These are phyloP conservation scores for Carollia perspicillata DNA, from an alignment of 2,113 vertebrate species.

Conservation along the genomic window DNA sequence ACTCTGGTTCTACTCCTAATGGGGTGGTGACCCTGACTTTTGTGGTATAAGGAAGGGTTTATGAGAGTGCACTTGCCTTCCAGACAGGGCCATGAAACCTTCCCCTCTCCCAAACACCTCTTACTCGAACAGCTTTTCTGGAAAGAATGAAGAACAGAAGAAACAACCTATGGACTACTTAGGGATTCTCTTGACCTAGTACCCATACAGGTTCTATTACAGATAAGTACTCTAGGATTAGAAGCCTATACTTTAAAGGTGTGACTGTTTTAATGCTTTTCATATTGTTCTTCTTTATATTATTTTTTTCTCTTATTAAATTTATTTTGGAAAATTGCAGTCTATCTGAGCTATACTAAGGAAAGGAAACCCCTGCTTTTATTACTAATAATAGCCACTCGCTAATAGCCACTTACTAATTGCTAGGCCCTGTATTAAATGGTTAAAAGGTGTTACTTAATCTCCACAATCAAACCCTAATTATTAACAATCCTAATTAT, in stretches of 20 bases:
- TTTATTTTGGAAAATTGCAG: constrained; percentile 14
- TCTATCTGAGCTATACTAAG: neutral
- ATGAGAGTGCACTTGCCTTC: neutral
- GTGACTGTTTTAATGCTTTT: neutral
- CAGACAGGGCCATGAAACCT: neutral
- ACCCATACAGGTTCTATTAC: neutral
- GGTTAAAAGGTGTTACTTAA: neutral
- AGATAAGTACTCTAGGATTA: neutral
- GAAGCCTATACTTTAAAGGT: neutral
- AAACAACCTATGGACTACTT: neutral
- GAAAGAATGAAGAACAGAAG: neutral
- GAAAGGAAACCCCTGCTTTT: neutral
- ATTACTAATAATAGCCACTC: neutral
- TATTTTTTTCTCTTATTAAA: neutral
- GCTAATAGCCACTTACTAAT: constrained; percentile 20
- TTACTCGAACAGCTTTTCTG: neutral
- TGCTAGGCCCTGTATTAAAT: neutral
- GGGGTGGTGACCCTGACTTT: neutral
- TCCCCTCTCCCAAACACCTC: neutral
- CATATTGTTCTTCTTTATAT: neutral
- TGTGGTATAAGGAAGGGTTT: neutral
- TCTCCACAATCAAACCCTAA: neutral
- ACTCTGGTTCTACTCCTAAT: neutral
- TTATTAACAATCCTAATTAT: neutral
- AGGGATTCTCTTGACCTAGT: neutral